Base-by-base conservation (phyloP, 2,888 invertebrate species). In the Sturmia bella region DNA sequence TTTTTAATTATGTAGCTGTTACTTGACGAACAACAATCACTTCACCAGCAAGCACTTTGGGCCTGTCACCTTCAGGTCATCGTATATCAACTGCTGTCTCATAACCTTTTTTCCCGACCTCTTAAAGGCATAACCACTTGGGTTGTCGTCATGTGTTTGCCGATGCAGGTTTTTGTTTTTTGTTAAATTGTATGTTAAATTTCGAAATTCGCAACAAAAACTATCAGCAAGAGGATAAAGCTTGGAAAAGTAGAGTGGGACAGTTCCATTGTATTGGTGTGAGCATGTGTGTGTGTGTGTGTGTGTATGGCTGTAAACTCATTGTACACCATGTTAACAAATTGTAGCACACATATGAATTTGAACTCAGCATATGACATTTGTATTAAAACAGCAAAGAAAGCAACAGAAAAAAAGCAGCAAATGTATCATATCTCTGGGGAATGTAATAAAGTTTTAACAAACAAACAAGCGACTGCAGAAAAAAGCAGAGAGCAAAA, bases 361-460 rank as follows among this genome's bases (percentile, higher is more conserved):
- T 72, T 73, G 52, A 66, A 63, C 68, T 41, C 52, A 66, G 39
- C 54, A 66, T 70, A 75, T 82, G 78, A 70, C 81, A 81, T 70
- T 74, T 82, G 73, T 74, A 56, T 66, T 82, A 19, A 75, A 78
- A 72, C 15, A 57, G 57, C 41, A 78, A 74, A 56, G 39, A 61
- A 56, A 37, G n/a, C n/a, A n/a, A n/a, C n/a, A 41, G 3, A 1
- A 45, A 57, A 27, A 57, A n/a, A 32, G 32, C 32, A 32, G 32
- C 21, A 70, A 70, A 59, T 69, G 13, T 74, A 74, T 75, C 74
- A 75, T 39, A 76, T 66, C 82, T 70, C 82, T 32, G 21, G 82
- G 66, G 82, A 82, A 39, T 64, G 54, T 78, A 82, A 78, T 82
- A 82, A 78, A 81, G 81, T 80, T 73, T 45, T 48, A 64, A 80